These are phyloP conservation scores for Bos indicus DNA, from an alignment of 2,113 vertebrate genomes.

Conservation along the genomic window DNA sequence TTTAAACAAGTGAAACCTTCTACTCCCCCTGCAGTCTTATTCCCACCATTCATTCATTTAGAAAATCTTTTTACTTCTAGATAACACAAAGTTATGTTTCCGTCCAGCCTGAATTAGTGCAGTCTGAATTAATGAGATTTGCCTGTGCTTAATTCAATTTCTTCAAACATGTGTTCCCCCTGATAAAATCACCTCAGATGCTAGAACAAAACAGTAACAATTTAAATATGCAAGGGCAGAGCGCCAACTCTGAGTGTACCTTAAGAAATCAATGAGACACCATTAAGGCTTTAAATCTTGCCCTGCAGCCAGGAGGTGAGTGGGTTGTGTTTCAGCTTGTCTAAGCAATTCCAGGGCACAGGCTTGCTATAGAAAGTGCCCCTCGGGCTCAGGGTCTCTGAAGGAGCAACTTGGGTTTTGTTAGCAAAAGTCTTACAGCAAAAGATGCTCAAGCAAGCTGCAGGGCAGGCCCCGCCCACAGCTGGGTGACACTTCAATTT, in stretches of 20 bases:
- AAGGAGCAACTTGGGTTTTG: background rate
- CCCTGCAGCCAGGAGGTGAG: background rate
- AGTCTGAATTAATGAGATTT: conserved; percentile 48
- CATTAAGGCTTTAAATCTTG: conserved; percentile 47
- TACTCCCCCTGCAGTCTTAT: background rate
- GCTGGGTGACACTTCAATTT: background rate
- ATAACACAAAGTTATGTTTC: conserved; percentile 33
- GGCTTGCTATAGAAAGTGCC: background rate
- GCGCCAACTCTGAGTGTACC: background rate
- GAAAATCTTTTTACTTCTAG: conserved; percentile 22
- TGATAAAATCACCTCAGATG: conserved; percentile 45
- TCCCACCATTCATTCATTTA: background rate
- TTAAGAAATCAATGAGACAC: conserved; percentile 51
- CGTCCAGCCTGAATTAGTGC: conserved; percentile 39
- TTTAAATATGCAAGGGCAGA: conserved; percentile 43
- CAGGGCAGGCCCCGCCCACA: background rate
- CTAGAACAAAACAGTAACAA: conserved; percentile 39
- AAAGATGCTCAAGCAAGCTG: background rate
- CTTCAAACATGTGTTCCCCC: conserved; percentile 27
- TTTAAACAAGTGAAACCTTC: background rate
- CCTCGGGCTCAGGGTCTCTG: background rate
- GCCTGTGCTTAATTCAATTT: conserved; percentile 33
- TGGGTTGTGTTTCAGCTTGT: background rate
- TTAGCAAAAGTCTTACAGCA: background rate
- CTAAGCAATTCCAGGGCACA: background rate